Conservation (phyloP, 35 echinoderm and acorn worm genomes). For the Anneissia japonica region DNA sequence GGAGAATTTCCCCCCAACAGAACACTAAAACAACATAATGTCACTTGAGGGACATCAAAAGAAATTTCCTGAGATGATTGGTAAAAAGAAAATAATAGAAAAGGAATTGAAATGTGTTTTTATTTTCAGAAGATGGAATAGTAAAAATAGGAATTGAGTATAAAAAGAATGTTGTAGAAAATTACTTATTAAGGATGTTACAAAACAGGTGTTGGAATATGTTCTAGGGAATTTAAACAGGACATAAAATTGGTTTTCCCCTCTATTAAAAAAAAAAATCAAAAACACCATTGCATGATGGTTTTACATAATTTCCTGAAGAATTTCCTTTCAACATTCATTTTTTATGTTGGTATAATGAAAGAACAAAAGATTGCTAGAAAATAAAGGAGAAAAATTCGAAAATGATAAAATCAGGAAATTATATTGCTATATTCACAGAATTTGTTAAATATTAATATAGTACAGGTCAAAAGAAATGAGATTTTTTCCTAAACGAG, state of each 20-base stretch:
- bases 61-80: background rate
- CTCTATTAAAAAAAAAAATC: background rate
- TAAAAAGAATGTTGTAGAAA: background rate
- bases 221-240: background rate
- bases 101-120: background rate
- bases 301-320: too few relatives aligned
- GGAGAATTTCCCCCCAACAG: background rate
- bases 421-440: too few relatives aligned
- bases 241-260: background rate
- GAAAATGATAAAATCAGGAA: too few relatives aligned
- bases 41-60: background rate
- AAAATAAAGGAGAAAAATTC: too few relatives aligned
- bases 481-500: background rate
- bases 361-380: too few relatives aligned
- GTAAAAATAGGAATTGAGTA: background rate
- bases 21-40: background rate
- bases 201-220: background rate
- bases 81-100: background rate
- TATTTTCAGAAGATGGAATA: background rate
- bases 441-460: background rate
- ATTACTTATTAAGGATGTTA: background rate
- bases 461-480: background rate
- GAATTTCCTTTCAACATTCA: too few relatives aligned
- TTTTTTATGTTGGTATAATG: too few relatives aligned
- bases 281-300: too few relatives aligned